Base-by-base conservation (phyloP, 2,797 vertebrate species). In the Artibeus jamaicensis region DNA sequence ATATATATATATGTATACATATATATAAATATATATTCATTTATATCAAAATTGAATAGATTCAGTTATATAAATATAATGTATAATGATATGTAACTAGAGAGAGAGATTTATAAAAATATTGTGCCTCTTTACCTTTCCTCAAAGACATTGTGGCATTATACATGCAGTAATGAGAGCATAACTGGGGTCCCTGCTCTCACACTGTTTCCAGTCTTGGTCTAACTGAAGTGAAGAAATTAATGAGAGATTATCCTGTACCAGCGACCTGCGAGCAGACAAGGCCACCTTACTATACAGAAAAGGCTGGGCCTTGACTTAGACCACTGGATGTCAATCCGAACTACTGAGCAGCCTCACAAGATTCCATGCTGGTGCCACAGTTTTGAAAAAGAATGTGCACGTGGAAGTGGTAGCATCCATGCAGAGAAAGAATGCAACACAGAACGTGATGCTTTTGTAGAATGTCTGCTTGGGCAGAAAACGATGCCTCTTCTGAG, bases 321-420 rank as follows among this genome's bases (percentile, higher is more conserved):
- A 32, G 99, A 99, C 98, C 86, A 59, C 1, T 99, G 99, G 98
- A 2, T 99, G 83, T 37, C 99, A 97, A 48, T 97, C 62, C 62
- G n/a, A 65, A 65, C 29, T 65, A 62, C 62, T 65, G 32, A 65
- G 62, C 29, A 65, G 29, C 62, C 62, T 65, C 62, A 16, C 32
- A n/a, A 65, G 29, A 65, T 65, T n/a, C 32, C 98, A 0, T 1
- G 93, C 0, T 90, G 93, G 79, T 99, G 99, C 97, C 99, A 99
- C 53, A 98, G 99, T 70, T 99, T 99, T 76, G 99, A 99, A 99
- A 97, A 99, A 4, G 99, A 99, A 68, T 99, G 99, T 21, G 29
- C 98, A 1, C 98, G 99, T 57, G 99, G 99, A 91, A 99, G 99
- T 22, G 99, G 99, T 11, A 95, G 96, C 96, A 99, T 83, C 39